phyloP scores from a whole-genome alignment of 1,140 invertebrate genomes.

The Gyrodactylus salaris region DNA sequence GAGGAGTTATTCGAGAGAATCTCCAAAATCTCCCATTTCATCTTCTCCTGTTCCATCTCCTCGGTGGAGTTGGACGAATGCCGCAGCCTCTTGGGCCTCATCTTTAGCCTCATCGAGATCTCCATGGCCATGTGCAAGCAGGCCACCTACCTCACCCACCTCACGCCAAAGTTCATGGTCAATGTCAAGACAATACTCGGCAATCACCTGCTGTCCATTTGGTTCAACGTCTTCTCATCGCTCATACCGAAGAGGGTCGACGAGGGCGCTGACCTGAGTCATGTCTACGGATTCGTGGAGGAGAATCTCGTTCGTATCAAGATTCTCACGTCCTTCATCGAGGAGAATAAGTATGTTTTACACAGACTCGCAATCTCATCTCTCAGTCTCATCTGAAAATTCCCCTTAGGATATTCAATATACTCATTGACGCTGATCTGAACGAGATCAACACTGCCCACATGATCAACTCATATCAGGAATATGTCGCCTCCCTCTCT shows the following conservation, averaged over 20 bases:
- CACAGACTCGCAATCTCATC: too few relatives aligned
- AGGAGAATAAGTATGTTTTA: too few relatives aligned
- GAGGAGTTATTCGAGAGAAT: background rate
- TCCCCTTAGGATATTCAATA: too few relatives aligned
- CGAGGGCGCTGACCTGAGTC: too few relatives aligned
- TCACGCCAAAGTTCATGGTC: background rate
- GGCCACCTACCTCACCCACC: background rate
- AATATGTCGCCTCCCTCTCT: background rate
- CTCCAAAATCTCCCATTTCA: background rate
- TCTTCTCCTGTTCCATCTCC: background rate
- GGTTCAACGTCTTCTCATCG: background rate
- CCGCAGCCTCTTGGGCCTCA: background rate
- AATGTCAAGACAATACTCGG: background rate
- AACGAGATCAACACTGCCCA: background rate
- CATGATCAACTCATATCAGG: background rate
- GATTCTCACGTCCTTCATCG: too few relatives aligned
- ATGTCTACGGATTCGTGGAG: too few relatives aligned
- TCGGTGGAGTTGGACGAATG: background rate
- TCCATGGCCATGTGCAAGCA: background rate
- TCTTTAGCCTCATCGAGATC: background rate
- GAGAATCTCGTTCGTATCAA: too few relatives aligned
- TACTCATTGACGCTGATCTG: background rate
- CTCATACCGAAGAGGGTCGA: background rate
- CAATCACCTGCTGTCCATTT: background rate
- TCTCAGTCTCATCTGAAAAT: too few relatives aligned